Evolutionary conservation across 64 coral and sea anemone species (phyloP).

Genomic region (Porites australiensis): DNA sequence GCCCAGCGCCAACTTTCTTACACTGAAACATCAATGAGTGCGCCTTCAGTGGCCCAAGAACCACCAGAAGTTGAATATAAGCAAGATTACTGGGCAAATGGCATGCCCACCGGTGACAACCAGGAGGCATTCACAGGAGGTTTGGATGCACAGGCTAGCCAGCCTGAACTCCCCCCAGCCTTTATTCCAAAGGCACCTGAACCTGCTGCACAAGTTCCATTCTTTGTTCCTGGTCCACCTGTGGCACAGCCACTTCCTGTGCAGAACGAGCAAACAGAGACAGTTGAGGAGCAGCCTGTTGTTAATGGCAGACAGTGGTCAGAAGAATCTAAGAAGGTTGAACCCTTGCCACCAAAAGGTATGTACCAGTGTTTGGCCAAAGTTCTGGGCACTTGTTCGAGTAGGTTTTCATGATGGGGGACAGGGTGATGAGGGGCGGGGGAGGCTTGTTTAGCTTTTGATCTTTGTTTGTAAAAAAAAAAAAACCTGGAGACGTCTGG

Average conservation of each 20-base stretch:
- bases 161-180: conserved; percentile 1
- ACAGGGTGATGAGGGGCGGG: too few species aligned
- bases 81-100: background rate
- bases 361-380: background rate
- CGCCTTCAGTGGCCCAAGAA: background rate
- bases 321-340: conserved; percentile 11
- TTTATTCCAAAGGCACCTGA: background rate
- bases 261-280: background rate
- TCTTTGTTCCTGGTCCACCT: conserved; percentile 23
- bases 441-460: too few species aligned
- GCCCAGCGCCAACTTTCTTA: background rate
- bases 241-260: background rate
- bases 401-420: too few species aligned
- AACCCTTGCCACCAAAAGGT: conserved; percentile 20
- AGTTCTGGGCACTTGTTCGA: too few species aligned
- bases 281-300: conserved; percentile 4
- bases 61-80: background rate
- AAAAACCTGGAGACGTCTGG: too few species aligned
- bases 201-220: background rate
- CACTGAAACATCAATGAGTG: background rate
- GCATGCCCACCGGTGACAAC: background rate
- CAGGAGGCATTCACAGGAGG: background rate
- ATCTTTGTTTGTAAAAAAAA: too few species aligned
- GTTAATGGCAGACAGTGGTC: conserved; percentile 17
- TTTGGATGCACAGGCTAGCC: background rate